A percentile compares a stretch with the other conserved stretches of the same genome.
phyloP scores from a whole-genome alignment of 2,797 vertebrate species.

The Paramormyrops hopkinsi region DNA sequence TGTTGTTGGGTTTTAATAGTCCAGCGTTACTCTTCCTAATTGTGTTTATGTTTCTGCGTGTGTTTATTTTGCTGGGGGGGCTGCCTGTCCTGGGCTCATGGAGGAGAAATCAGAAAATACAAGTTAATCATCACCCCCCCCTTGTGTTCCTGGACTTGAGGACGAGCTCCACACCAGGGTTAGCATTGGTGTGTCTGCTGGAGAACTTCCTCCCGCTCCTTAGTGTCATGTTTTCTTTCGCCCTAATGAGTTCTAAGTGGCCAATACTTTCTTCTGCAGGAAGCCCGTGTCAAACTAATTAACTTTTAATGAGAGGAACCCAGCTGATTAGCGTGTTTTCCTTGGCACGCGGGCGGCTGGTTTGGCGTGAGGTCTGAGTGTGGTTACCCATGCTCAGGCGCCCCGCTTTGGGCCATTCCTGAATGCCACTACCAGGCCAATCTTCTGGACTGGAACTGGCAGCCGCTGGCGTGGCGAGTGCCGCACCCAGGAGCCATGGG shows the following conservation, averaged over 20 bases:
- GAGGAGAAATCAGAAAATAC: slow-evolving; percentile 8
- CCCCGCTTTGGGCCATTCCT: slow-evolving; percentile 34
- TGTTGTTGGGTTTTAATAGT: background rate
- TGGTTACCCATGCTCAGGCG: slow-evolving; percentile 45
- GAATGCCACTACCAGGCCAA: slow-evolving; percentile 45
- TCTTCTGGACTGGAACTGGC: background rate
- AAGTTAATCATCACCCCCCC: slow-evolving; percentile 1
- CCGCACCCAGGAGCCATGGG: background rate
- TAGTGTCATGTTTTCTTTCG: slow-evolving; percentile 65
- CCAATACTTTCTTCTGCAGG: slow-evolving; percentile 72
- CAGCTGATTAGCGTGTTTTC: slow-evolving; percentile 83
- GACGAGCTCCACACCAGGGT: slow-evolving; percentile 2
- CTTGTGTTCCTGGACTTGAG: slow-evolving; percentile 16
- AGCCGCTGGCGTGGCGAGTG: background rate
- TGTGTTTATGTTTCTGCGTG: background rate
- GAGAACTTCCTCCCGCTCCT: slow-evolving; percentile 46
- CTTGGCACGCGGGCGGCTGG: slow-evolving; percentile 76
- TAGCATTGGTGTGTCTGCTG: slow-evolving; percentile 32
- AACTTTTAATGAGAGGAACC: slow-evolving; percentile 83
- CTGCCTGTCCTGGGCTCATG: background rate
- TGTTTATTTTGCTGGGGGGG: slow-evolving; percentile 13
- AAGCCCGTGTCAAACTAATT: slow-evolving; percentile 79
- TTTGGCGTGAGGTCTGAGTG: slow-evolving; percentile 63
- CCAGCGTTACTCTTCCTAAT: slow-evolving; percentile 5
- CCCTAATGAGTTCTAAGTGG: slow-evolving; percentile 75